Evolutionary conservation across 2,888 invertebrate genomes (phyloP), one percentile per base, ranked within the genome.

Genomic region (Sminthurides aquaticus): DNA sequence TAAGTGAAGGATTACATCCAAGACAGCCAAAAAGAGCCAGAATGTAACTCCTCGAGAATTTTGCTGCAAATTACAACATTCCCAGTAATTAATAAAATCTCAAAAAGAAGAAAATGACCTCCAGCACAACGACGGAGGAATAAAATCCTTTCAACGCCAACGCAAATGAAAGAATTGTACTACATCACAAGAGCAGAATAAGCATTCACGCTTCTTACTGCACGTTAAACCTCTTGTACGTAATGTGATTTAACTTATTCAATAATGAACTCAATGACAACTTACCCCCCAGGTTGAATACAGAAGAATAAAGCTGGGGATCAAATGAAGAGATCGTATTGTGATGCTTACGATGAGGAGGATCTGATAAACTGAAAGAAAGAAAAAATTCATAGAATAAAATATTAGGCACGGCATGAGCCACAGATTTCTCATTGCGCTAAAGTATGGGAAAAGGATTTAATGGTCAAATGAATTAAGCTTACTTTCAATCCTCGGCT

Each of bases 261-360:
- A 34, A 56, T 11, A n/a, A 66, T n/a, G n/a, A n/a, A n/a, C n/a
- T n/a, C n/a, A n/a, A n/a, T n/a, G n/a, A n/a, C n/a, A 25, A 29
- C 67, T 67, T 67, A 74, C 74, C 67, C 72, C 72, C 74, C 74
- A 74, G 29, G 74, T 74, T 24, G 71, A 72, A 59, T 74, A 74
- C 34, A 74, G 63, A 22, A 74, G 67, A 49, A 73, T 57, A 62
- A 74, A 74, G 57, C 73, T 73, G 11, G 73, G 73, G 62, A 74
- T 71, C 57, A 72, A 66, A 67, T 74, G 74, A 26, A 73, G 43
- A 26, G 67, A 69, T 66, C 71, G 68, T 25, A 74, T 63, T 34
- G 67, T 64, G 57, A 74, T 74, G 34, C 73, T 69, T 24, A 72
- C 64, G 62, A 73, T 71, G 58, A 73, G 63, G 59, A 74, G 66